Evolutionary conservation across 1,140 invertebrate genomes (phyloP).

Genomic region (Brachionus sp.): DNA sequence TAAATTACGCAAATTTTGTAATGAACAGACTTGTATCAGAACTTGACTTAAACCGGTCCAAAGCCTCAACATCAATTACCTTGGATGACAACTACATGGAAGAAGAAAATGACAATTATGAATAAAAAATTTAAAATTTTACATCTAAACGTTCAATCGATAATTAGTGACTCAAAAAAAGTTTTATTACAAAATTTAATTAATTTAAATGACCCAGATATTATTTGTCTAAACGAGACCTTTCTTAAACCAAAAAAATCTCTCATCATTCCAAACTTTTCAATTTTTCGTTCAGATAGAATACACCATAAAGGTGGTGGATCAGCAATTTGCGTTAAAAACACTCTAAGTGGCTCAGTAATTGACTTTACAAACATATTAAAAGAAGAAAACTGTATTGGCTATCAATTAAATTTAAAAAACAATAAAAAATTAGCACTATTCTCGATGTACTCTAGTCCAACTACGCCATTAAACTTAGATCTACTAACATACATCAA

Average conservation of each 20-base stretch:
- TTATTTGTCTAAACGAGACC: conserved; percentile 11
- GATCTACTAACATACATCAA: background rate
- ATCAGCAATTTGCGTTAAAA: background rate
- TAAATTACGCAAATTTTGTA: background rate
- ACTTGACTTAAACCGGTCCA: too few relatives aligned
- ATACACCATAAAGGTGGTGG: background rate
- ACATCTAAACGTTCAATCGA: too few relatives aligned
- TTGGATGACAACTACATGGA: too few relatives aligned
- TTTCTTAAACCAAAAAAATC: background rate
- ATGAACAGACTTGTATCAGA: background rate
- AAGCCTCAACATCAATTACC: too few relatives aligned
- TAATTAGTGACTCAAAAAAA: background rate
- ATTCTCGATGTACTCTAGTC: too few relatives aligned
- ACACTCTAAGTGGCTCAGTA: background rate
- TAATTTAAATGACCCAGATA: background rate
- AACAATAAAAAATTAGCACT: too few relatives aligned
- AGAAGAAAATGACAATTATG: too few relatives aligned
- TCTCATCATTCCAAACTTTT: background rate
- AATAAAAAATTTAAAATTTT: background rate
- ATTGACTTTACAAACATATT: background rate
- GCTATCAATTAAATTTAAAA: too few relatives aligned
- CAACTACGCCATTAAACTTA: background rate
- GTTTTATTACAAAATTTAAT: background rate
- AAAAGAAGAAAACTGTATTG: background rate
- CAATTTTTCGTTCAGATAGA: background rate